Percentiles rank a stretch among this genome's conserved stretches.
Conservation (phyloP, 1,140 invertebrate species). For the Papilio aristodemus region DNA sequence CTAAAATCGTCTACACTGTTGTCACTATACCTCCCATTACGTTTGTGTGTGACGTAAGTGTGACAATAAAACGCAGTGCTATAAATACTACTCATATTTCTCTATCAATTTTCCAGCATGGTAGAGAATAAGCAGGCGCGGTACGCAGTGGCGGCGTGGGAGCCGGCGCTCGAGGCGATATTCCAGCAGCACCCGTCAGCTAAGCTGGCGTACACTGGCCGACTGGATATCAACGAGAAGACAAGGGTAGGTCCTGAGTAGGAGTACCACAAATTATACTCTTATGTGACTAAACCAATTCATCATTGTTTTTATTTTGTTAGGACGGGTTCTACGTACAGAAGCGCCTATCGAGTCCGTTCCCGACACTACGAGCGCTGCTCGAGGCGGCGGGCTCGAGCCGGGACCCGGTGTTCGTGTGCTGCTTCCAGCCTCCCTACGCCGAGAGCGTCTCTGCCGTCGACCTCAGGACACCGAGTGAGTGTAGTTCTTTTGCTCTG, state of each 20-base stretch:
- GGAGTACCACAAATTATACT: too few species aligned
- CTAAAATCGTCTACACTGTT: too few species aligned
- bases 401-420: conserved; percentile 51
- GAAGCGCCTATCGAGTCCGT: conserved; percentile 49
- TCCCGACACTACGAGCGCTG: conserved; percentile 52
- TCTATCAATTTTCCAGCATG: conserved; percentile 68
- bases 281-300: too few species aligned
- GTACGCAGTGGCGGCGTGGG: conserved; percentile 77
- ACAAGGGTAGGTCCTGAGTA: too few species aligned
- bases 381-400: conserved; percentile 38
- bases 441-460: conserved; percentile 44
- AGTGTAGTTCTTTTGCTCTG: conserved; percentile 34
- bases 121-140: conserved; percentile 73
- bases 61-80: too few species aligned
- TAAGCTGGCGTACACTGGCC: conserved; percentile 81
- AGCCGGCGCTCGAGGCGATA: conserved; percentile 77
- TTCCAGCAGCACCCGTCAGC: conserved; percentile 79
- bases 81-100: too few species aligned
- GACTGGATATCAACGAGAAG: conserved; percentile 79
- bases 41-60: too few species aligned
- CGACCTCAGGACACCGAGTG: conserved; percentile 56
- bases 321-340: conserved; percentile 73
- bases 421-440: conserved; percentile 51
- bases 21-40: too few species aligned
- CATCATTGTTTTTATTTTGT: conserved; percentile 9